Evolutionary conservation across 2,888 invertebrate species (phyloP).

Genomic region (Aplocera efformata): DNA sequence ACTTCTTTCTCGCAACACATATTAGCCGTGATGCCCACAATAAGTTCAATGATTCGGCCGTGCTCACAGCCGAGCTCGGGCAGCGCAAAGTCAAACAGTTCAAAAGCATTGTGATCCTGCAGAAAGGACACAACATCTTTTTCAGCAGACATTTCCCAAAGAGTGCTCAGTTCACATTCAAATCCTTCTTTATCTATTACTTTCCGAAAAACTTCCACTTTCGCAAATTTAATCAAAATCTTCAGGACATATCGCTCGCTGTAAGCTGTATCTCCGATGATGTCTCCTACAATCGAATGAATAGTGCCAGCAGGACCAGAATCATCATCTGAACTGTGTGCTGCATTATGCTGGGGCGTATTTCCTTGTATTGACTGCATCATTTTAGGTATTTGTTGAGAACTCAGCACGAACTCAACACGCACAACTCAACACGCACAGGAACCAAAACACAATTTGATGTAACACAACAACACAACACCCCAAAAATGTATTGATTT

Average conservation of each 20-base stretch:
- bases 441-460: no score
- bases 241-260: conserved; percentile 87
- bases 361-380: no score
- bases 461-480: no score
- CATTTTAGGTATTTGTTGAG: no score
- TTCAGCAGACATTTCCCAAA: conserved; percentile 93
- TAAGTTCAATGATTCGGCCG: conserved; percentile 87
- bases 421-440: no score
- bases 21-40: conserved; percentile 91
- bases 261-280: conserved; percentile 89
- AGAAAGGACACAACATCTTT: conserved; percentile 87
- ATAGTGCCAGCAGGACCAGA: conserved; percentile 4
- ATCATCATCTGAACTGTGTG: background rate
- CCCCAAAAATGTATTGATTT: no score
- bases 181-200: conserved; percentile 81
- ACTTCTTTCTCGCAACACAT: conserved; percentile 86
- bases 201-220: conserved; percentile 69
- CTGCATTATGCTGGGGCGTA: no score
- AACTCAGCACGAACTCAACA: no score
- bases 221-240: conserved; percentile 82
- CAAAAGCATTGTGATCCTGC: conserved; percentile 83
- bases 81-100: conserved; percentile 81
- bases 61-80: conserved; percentile 80
- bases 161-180: conserved; percentile 86
- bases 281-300: conserved; percentile 83